phyloP scores from a whole-genome alignment of 2,113 vertebrate species.

The Hyla sarda region DNA sequence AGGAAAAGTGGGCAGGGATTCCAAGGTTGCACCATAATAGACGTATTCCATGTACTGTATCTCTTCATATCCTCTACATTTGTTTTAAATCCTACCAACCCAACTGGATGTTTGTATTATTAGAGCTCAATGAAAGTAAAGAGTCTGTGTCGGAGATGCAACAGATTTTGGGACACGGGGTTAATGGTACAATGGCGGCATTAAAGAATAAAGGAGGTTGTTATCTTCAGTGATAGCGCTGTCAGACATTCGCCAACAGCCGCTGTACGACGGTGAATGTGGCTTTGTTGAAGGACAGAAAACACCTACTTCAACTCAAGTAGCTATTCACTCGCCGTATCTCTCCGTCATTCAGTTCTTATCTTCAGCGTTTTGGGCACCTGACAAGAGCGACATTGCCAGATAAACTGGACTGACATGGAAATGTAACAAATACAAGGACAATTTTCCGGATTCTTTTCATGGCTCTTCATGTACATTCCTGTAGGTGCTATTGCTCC shows the following conservation, averaged over 20 bases:
- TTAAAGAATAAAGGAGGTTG: background rate
- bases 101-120: background rate
- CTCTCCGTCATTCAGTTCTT: conserved; percentile 15
- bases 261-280: background rate
- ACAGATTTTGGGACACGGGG: background rate
- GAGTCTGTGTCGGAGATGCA: background rate
- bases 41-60: too few species aligned
- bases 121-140: background rate
- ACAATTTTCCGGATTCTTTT: background rate
- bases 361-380: background rate
- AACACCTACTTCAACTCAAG: conserved; percentile 21
- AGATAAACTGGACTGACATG: background rate
- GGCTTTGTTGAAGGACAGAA: conserved; percentile 22
- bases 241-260: background rate
- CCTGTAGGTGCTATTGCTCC: background rate
- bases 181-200: background rate
- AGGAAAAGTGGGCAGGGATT: too few species aligned
- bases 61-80: background rate
- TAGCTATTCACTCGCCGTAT: conserved; percentile 16
- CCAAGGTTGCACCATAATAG: background rate
- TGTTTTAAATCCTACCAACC: background rate
- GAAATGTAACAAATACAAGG: background rate
- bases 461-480: background rate
- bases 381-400: background rate
- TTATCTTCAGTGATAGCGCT: background rate